Evolutionary conservation across 1,140 invertebrate genomes (phyloP).

Genomic region (Chrysomallon squamiferum): DNA sequence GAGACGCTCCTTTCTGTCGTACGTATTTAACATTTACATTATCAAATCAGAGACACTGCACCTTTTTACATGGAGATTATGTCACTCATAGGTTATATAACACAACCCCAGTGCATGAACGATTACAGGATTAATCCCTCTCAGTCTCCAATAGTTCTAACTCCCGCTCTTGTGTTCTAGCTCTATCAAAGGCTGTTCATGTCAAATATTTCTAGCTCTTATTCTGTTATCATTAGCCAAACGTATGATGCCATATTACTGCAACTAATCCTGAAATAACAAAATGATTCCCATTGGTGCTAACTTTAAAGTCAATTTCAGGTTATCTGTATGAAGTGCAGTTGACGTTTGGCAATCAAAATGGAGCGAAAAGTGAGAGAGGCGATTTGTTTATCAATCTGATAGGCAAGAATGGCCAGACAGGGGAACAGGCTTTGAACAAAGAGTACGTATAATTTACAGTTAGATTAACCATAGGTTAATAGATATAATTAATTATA

Average conservation of each 20-base stretch:
- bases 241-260: no score
- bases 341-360: constrained; percentile 23
- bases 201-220: neutral
- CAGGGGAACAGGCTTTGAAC: constrained; percentile 25
- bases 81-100: neutral
- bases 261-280: no score
- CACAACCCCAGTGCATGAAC: no score
- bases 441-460: constrained; percentile 21
- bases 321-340: constrained; percentile 43
- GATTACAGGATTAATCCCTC: neutral
- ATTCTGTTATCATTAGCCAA: no score
- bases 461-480: no score
- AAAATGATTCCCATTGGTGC: no score
- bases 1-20: constrained; percentile 38
- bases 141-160: neutral
- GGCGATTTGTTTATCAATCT: constrained; percentile 33
- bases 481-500: no score
- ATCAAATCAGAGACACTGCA: neutral
- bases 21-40: constrained; percentile 24
- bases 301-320: no score
- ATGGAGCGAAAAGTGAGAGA: constrained; percentile 15
- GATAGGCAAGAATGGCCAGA: constrained; percentile 29
- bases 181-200: neutral
- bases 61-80: no score
- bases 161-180: no score